Conservation (phyloP, 2,797 vertebrate species). For the Paedocypris micromegethes region DNA sequence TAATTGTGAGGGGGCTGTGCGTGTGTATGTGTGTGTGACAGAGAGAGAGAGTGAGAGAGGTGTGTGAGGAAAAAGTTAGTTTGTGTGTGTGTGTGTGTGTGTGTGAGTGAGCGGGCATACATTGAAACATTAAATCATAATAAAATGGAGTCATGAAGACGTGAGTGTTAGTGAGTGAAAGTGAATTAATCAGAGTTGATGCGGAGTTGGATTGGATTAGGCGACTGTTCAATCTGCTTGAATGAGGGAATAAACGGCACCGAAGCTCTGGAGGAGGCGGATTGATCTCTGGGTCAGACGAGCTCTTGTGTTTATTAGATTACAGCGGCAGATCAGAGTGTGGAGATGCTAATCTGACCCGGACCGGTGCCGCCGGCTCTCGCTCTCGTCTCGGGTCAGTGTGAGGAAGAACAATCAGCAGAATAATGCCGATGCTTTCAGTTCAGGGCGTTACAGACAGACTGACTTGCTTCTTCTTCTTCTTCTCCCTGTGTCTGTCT, state of each 20-base stretch:
- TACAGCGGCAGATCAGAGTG: conserved; percentile 20
- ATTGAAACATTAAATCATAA: conserved; percentile 25
- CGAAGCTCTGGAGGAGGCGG: conserved; percentile 10
- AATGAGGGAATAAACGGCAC: conserved; percentile 30
- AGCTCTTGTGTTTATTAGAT: conserved; percentile 22
- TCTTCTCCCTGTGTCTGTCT: conserved; percentile 40
- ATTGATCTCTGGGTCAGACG: conserved; percentile 26
- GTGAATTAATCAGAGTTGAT: conserved; percentile 35
- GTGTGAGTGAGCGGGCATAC: background rate
- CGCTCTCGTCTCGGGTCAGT: conserved; percentile 16
- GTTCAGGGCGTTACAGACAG: background rate
- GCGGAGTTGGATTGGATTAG: conserved; percentile 24
- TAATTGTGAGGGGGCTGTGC: conserved; percentile 19
- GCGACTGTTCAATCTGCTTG: conserved; percentile 2
- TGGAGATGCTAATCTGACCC: conserved; percentile 12
- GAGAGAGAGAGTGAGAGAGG: too few relatives aligned
- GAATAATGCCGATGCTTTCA: background rate
- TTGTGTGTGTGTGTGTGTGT: too few relatives aligned
- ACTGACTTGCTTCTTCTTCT: background rate
- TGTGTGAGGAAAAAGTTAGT: too few relatives aligned
- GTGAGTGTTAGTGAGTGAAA: conserved; percentile 19
- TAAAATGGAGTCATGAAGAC: conserved; percentile 12
- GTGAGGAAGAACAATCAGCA: background rate
- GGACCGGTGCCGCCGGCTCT: conserved; percentile 5
- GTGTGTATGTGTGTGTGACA: too few relatives aligned